These are phyloP conservation scores for Micrasema longulum DNA, from an alignment of 1,140 invertebrate genomes.

Conservation along the genomic window DNA sequence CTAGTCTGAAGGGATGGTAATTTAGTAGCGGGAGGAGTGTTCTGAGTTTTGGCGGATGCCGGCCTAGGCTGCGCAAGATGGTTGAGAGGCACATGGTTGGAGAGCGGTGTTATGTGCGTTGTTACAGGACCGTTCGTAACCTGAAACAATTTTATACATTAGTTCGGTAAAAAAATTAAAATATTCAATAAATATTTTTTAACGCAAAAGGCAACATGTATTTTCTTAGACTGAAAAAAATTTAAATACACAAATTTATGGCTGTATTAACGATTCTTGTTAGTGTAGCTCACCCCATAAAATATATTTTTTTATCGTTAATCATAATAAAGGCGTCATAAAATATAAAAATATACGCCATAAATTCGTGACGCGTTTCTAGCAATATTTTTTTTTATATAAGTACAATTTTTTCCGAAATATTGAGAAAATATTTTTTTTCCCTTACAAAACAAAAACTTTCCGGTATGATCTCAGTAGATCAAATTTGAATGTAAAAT, in stretches of 20 bases:
- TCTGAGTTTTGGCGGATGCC: conserved; percentile 53
- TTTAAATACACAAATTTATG: background rate
- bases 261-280: background rate
- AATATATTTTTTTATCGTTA: conserved; percentile 15
- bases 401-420: too few species aligned
- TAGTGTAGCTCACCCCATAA: background rate
- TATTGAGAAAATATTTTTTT: too few species aligned
- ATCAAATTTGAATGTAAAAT: too few species aligned
- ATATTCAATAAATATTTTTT: background rate
- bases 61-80: conserved; percentile 51
- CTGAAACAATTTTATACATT: conserved; percentile 47
- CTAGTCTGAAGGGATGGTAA: conserved; percentile 48
- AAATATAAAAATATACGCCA: conserved; percentile 25
- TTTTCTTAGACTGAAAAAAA: too few species aligned
- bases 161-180: background rate
- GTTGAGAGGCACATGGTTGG: conserved; percentile 54
- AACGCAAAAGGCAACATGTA: too few species aligned
- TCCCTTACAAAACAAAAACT: too few species aligned
- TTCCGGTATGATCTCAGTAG: too few species aligned
- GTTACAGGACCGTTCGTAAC: conserved; percentile 55
- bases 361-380: too few species aligned
- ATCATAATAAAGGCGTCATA: conserved; percentile 17
- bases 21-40: conserved; percentile 51
- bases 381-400: too few species aligned
- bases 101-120: conserved; percentile 54